Conservation (phyloP, 2,797 vertebrate species). For the Fringilla coelebs region DNA sequence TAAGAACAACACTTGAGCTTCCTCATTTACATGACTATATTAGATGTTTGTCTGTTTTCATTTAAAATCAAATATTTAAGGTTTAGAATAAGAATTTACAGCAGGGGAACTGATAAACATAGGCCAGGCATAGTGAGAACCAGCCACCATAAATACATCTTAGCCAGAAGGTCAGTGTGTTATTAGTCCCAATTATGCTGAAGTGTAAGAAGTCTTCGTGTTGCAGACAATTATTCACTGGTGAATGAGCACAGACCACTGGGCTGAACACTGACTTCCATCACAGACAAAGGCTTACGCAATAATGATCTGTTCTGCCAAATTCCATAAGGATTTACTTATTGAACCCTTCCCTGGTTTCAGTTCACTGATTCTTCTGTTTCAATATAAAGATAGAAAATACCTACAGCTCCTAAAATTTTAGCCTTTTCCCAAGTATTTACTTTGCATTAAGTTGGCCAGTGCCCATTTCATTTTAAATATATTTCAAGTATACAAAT, state of each 20-base stretch:
- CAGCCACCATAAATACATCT: constrained; percentile 53
- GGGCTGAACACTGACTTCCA: constrained; percentile 40
- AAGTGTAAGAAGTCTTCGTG: constrained; percentile 50
- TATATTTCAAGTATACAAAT: not conserved
- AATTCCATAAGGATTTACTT: constrained; percentile 23
- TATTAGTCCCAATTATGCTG: constrained; percentile 72
- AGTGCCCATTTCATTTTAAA: not conserved
- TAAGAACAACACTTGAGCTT: not conserved
- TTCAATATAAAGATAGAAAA: not conserved
- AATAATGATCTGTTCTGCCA: constrained; percentile 27
- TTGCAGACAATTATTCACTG: constrained; percentile 68
- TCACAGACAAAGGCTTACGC: constrained; percentile 7
- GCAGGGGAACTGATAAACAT: not conserved
- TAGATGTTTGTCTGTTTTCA: not conserved
- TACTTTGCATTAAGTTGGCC: not conserved
- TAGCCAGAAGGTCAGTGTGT: constrained; percentile 63
- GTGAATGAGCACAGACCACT: constrained; percentile 62
- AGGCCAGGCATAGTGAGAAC: constrained; percentile 22
- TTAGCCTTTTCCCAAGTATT: not conserved
- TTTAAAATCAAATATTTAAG: not conserved
- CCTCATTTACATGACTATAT: not conserved
- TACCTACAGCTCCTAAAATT: not conserved
- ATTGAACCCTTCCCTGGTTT: not conserved
- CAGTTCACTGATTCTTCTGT: not conserved
- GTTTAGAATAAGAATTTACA: not conserved